These are phyloP conservation scores for Parelbella ahira DNA, from an alignment of 2,888 invertebrate species.

Conservation along the genomic window DNA sequence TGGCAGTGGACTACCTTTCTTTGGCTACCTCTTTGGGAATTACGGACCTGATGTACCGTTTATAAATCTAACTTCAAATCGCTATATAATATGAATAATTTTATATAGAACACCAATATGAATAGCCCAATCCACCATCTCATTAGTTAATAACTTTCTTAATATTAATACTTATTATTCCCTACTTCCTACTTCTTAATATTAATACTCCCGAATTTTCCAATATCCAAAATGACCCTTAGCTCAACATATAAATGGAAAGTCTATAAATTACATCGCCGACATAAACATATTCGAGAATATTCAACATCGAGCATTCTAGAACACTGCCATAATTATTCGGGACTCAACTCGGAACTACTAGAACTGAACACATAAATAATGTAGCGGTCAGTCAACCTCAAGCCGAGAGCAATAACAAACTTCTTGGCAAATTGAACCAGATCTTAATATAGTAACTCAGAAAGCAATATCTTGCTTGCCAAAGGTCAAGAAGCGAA, in stretches of 20 bases:
- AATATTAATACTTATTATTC: too few species aligned
- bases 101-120: too few species aligned
- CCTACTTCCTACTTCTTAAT: too few species aligned
- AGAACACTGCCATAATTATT: constrained; percentile 5
- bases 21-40: too few species aligned
- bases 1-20: too few species aligned
- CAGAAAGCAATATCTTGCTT: constrained; percentile 22
- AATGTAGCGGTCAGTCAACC: constrained; percentile 19
- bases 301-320: constrained; percentile 1
- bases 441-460: constrained; percentile 12
- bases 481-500: constrained; percentile 6
- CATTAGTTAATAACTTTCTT: too few species aligned
- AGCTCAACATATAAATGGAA: neutral
- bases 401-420: constrained; percentile 15
- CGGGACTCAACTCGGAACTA: neutral
- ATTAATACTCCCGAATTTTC: too few species aligned
- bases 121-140: too few species aligned
- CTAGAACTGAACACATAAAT: constrained; percentile 16
- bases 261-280: neutral
- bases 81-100: too few species aligned
- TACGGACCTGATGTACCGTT: too few species aligned
- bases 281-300: constrained; percentile 7
- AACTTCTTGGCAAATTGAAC: constrained; percentile 22
- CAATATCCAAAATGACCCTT: too few species aligned
- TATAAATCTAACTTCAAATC: too few species aligned